Evolutionary conservation across 2,113 vertebrate species (phyloP), one percentile per base, ranked within the genome.

Genomic region (Epinephelus lanceolatus): DNA sequence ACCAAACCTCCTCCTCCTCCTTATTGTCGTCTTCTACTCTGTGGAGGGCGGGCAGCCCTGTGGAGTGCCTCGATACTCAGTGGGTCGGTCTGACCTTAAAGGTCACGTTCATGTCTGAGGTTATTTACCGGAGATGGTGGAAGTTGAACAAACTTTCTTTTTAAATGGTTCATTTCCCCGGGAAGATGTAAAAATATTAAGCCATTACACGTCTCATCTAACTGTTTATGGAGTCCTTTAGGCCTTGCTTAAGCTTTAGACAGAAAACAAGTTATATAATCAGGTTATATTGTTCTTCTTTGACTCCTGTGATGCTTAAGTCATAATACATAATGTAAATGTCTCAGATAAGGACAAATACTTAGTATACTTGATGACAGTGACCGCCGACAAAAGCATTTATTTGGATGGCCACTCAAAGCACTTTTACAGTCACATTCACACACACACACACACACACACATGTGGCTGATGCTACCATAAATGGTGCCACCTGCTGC

Each of bases 41-140:
- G 56, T 6, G 65, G 33, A 59, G 18, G 55, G 27, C 82, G 37
- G 68, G 12, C 45, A 37, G 42, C 0, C 13, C n/a, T 19, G 17
- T 40, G 69, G 55, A 33, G 23, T 3, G 33, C 25, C 75, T 15
- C 5, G 1, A 72, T 11, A 55, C 49, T 40, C 14, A 17, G 30
- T 40, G 63, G 71, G 59, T 81, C 68, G 71, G 59, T 4, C 0
- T 69, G 68, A 88, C 78, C 82, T 70, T 57, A 17, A 9, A 45
- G 77, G 76, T 84, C 83, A 73, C 1, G 59, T 76, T 80, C 79
- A 76, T 19, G 56, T 73, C 60, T 45, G 2, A 14, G 37, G 84
- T 91, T 88, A 53, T 89, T 89, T 70, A 63, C 53, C 27, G 42
- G 12, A 66, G 27, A 0, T 6, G 6, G 27, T 56, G 30, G 55